These are phyloP conservation scores for Melolontha melolontha DNA, from an alignment of 2,888 invertebrate species.

Conservation along the genomic window DNA sequence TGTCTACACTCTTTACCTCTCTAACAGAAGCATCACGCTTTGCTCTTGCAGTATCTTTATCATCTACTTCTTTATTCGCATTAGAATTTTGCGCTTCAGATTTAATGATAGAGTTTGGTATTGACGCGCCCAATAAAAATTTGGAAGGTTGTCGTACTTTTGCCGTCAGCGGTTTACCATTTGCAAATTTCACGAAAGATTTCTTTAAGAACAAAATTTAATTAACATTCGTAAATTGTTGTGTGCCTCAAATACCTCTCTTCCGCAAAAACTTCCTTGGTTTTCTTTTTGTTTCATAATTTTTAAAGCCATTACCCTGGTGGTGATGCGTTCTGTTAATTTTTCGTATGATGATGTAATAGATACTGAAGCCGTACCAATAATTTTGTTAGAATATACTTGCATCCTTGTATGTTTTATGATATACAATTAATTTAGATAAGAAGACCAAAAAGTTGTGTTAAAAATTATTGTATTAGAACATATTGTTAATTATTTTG, in stretches of 20 bases:
- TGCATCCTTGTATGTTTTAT: background rate
- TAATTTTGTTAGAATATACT: background rate
- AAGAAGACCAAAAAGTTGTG: background rate
- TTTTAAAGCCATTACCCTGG: conserved; percentile 47
- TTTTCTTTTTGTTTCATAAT: conserved; percentile 32
- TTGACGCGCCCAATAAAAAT: conserved; percentile 43
- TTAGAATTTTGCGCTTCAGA: background rate
- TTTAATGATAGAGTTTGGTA: conserved; percentile 45
- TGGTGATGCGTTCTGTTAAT: conserved; percentile 43
- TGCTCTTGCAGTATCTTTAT: conserved; percentile 18
- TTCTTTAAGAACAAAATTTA: conserved; percentile 5
- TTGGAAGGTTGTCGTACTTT: conserved; percentile 31
- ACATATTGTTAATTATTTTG: too few relatives aligned
- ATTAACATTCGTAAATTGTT: background rate
- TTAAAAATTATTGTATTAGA: too few relatives aligned
- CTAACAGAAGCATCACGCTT: conserved; percentile 43
- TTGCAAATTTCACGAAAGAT: background rate
- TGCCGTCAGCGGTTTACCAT: background rate
- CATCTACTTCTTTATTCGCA: background rate
- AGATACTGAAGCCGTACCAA: background rate
- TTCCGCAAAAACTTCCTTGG: background rate
- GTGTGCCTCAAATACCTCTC: conserved; percentile 5
- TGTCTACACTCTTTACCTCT: conserved; percentile 37
- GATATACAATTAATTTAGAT: conserved; percentile 1
- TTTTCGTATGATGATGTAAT: conserved; percentile 16